Base-by-base conservation (phyloP, 2,888 invertebrate genomes). In the Sericinus montela region DNA sequence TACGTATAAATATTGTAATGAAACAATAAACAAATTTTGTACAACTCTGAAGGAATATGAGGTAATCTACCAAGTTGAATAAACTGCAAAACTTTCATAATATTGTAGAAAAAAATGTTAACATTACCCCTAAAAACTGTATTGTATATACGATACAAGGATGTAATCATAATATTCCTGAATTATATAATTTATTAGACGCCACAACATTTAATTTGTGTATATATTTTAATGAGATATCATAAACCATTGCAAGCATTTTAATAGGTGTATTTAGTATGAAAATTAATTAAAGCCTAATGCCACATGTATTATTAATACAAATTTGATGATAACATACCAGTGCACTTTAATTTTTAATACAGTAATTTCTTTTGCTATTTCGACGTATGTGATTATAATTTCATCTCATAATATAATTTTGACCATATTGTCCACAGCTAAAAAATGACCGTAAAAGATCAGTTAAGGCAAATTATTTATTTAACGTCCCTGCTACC, bases 351-450 rank as follows among this genome's bases (percentile, higher is more conserved):
- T 2, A 5, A 3, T 5, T 3, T 19, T 7, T 25, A 25, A 25
- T 8, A 7, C 7, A 25, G 1, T 25, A 1, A 25, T 25, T 11
- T 5, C 11, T 32, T 32, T 7, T 11, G 32, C 32, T 1, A 4
- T 35, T 9, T 45, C n/a, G n/a, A n/a, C n/a, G 28, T 7, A 14
- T 41, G 32, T 11, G 32, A 40, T 41, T 25, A 41, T n/a, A 16
- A 30, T 30, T 35, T 45, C 4, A 38, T 29, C 38, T 23, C 37
- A 37, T 30, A 29, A 14, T 19, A 19, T 37, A 19, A 44, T 29
- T 38, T 34, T 44, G 3, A 39, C 34, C 38, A 44, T 51, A 55
- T 55, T 54, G 54, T 51, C 54, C 54, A 44, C 53, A 53, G 52
- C 46, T 44, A 41, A 45, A 46, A 38, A 47, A 29, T 23, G 45